Evolutionary conservation across 2,113 vertebrate species (phyloP).

Genomic region (Mixornis gularis): DNA sequence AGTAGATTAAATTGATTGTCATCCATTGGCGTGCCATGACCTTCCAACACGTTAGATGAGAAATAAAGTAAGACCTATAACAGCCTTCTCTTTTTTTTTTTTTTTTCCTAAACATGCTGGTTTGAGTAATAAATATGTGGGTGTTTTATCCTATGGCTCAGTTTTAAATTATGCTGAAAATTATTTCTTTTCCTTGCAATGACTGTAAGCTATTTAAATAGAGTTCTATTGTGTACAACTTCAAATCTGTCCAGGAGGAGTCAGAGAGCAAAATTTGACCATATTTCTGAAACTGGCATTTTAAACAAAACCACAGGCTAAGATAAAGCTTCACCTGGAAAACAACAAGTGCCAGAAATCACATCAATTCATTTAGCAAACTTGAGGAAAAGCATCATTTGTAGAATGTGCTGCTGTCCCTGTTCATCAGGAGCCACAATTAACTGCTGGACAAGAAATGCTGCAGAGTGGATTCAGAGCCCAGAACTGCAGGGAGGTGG

Average conservation of each 20-base stretch:
- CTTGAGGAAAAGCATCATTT: not conserved
- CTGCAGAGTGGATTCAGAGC: not conserved
- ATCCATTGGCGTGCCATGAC: constrained; percentile 50
- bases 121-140: not conserved
- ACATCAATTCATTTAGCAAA: not conserved
- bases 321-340: not conserved
- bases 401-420: not conserved
- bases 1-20: constrained; percentile 41
- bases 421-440: not conserved
- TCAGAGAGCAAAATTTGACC: not conserved
- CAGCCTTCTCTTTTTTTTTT: not conserved
- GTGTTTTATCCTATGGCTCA: not conserved
- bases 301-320: not conserved
- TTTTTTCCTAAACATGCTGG: not conserved
- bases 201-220: not conserved
- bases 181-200: not conserved
- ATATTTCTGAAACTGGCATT: not conserved
- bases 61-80: not conserved
- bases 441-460: not conserved
- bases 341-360: not conserved
- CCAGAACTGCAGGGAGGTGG: not conserved
- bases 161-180: not conserved
- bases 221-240: not conserved
- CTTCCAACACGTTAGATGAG: constrained; percentile 34
- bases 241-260: not conserved